Evolutionary conservation across 64 coral and sea anemone species (phyloP), one percentile per base, ranked within the genome.

Genomic region (Dendronephthya gigantea): DNA sequence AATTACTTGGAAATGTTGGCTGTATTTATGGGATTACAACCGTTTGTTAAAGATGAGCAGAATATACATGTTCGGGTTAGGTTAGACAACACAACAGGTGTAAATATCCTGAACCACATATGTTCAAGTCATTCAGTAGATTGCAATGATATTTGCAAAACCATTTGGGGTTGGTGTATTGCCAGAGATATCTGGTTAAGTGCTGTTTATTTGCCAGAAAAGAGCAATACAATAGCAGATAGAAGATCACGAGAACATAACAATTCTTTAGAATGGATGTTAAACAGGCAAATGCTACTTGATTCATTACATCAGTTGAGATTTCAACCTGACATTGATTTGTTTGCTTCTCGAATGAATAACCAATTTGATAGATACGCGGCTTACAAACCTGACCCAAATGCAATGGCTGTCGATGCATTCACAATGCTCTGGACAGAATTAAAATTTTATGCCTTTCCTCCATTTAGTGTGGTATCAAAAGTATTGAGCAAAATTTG

Each of bases 91-190:
- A 82, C 68, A 81, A 81, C 29, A 37, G 59, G 70, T 72, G 43
- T 83, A 69, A 84, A 69, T 62, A 83, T 86, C 33, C 32, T 85
- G 31, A 45, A 86, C 15, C 35, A 72, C 36, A 86, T 86, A 74
- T 84, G 89, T 83, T 86, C 81, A 72, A 84, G 38, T 37, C 82
- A 82, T 35, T 88, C 82, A 51, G 34, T 30, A 31, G 33, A 27
- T 70, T 88, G 84, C 28, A 88, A 91, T 68, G 35, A 39, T 23
- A 49, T 91, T 49, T 72, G 85, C 41, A 49, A 56, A 34, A 56
- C 83, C 68, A 87, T 88, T 45, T 93, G 91, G 91, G 52, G 52
- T 52, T 93, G 88, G 91, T 89, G 88, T 74, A 93, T 90, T 87
- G 40, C 82, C 29, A 82, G 84, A 87, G 83, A 93, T 84, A 66